phyloP scores from a whole-genome alignment of 2,797 vertebrate species.

The Limosa lapponica region DNA sequence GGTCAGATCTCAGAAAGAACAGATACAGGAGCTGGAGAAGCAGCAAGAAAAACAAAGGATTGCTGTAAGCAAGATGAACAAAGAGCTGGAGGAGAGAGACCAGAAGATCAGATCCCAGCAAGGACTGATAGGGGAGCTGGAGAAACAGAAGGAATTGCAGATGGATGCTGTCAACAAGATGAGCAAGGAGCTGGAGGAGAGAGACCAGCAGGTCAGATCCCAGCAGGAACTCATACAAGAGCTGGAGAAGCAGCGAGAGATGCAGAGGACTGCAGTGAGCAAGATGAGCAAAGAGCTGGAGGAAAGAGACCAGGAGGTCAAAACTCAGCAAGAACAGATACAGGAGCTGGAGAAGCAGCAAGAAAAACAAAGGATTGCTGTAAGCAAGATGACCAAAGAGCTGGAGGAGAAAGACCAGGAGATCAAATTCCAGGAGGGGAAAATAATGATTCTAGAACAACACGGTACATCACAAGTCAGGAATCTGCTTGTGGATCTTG shows the following conservation, averaged over 20 bases:
- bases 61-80: neutral
- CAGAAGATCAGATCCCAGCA: slow-evolving; percentile 35
- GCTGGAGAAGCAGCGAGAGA: slow-evolving; percentile 57
- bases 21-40: slow-evolving; percentile 28
- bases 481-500: slow-evolving; percentile 59
- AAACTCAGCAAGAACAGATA: slow-evolving; percentile 22
- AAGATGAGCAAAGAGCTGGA: slow-evolving; percentile 54
- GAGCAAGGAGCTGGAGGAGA: slow-evolving; percentile 54
- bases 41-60: slow-evolving; percentile 26
- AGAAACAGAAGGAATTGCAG: slow-evolving; percentile 38
- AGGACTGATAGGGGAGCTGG: slow-evolving; percentile 32
- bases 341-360: slow-evolving; percentile 44
- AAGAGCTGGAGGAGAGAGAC: slow-evolving; percentile 48
- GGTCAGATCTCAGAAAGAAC: slow-evolving; percentile 40
- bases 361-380: neutral
- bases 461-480: slow-evolving; percentile 16
- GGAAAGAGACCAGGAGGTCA: slow-evolving; percentile 52
- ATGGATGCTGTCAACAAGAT: slow-evolving; percentile 7
- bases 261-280: neutral
- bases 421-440: slow-evolving; percentile 21
- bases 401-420: slow-evolving; percentile 42
- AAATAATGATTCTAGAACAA: slow-evolving; percentile 34
- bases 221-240: slow-evolving; percentile 39
- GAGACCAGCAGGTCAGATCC: slow-evolving; percentile 28
- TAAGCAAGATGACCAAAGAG: slow-evolving; percentile 40